Evolutionary conservation across 1,140 invertebrate species (phyloP), one percentile per base, ranked within the genome.

Genomic region (Thrips palmi): DNA sequence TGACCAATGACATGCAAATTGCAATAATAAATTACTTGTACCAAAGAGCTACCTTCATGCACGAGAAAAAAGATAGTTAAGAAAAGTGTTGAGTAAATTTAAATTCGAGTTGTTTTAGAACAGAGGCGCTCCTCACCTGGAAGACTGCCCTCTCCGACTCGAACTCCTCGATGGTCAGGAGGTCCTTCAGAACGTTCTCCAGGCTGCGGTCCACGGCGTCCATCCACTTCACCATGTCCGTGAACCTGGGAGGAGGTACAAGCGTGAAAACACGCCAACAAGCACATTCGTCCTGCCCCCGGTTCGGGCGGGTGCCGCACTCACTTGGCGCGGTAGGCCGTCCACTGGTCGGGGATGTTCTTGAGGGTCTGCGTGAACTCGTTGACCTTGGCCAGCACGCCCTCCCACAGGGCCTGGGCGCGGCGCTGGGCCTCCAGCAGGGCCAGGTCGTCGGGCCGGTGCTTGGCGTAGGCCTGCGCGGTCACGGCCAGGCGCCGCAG

Each of bases 151-250:
- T 84, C 57, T 89, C 74, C 41, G 70, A 68, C 52, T 92, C 85
- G 55, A 93, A 94, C 46, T 91, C 84, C 47, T 87, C 80, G 48
- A 78, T 67, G 1, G 77, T 77, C 35, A 77, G 71, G 3, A 87
- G 74, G 56, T 92, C 84, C 40, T 76, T 70, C 4, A 86, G 70
- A 44, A 93, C 79, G 37, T 75, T 77, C 49, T 76, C 74, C 41
- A 92, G 65, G 19, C 77, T 76, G 36, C 65, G 65, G 51, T 93
- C 86, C 0, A 94, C 81, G 31, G 71, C 68, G 50, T 87, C 74
- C 82, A 93, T 89, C 85, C 88, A 94, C 27, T 62, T 57, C n/a
- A 74, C 70, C 70, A 93, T 85, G 38, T 81, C 77, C 19, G 68
- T 63, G 51, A 87, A 86, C 47, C 73, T 77, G 44, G 14, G 45